Conservation (phyloP, 2,797 vertebrate genomes). For the Pangasius krempfi region DNA sequence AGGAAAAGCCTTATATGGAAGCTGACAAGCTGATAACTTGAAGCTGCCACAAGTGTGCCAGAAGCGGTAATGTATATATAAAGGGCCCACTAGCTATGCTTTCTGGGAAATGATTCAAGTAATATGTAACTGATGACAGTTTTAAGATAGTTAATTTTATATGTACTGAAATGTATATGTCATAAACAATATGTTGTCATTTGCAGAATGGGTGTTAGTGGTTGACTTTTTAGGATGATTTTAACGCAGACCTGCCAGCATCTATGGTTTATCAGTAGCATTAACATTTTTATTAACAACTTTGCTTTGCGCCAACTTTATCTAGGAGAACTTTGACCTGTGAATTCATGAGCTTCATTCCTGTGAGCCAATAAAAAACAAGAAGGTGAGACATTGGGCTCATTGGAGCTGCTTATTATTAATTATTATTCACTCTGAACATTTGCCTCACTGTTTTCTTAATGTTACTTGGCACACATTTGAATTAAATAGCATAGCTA, state of each 20-base stretch:
- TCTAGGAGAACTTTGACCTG: background rate
- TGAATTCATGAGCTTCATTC: background rate
- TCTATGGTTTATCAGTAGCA: background rate
- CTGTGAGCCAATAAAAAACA: background rate
- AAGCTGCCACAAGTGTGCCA: slow-evolving; percentile 1
- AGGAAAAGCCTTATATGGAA: slow-evolving; percentile 31
- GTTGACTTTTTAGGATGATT: background rate
- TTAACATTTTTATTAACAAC: background rate
- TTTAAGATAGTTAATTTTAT: background rate
- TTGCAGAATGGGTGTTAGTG: background rate
- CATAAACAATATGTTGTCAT: background rate
- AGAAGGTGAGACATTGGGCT: background rate
- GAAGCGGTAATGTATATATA: slow-evolving; percentile 9
- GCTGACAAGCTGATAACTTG: background rate
- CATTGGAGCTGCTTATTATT: background rate
- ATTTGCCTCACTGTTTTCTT: background rate
- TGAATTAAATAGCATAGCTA: background rate
- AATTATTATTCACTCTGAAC: background rate
- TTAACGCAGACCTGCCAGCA: background rate
- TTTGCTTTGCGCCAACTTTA: background rate
- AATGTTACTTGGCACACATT: background rate
- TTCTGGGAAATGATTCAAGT: background rate
- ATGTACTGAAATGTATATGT: background rate
- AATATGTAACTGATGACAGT: background rate
- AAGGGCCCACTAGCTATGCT: background rate